These are phyloP conservation scores for Pharmacophagus antenor DNA, from an alignment of 2,888 invertebrate genomes.

Conservation along the genomic window DNA sequence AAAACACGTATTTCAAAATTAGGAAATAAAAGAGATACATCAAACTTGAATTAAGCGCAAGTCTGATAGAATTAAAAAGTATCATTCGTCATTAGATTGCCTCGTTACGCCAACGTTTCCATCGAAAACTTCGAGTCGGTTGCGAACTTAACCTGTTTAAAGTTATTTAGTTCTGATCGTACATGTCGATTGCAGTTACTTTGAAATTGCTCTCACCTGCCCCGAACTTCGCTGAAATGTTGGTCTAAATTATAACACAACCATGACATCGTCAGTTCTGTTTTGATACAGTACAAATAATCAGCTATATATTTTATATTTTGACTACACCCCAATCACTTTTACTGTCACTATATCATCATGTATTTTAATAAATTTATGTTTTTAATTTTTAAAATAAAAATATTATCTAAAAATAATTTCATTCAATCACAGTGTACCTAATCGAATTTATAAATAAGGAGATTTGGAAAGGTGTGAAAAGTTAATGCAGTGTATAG, in stretches of 20 bases:
- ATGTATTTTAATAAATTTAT: too few species aligned
- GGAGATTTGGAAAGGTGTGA: too few species aligned
- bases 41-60: neutral
- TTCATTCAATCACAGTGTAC: too few species aligned
- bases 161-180: slow-evolving; percentile 29
- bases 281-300: neutral
- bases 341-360: too few species aligned
- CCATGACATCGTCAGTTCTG: slow-evolving; percentile 10
- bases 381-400: too few species aligned
- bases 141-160: slow-evolving; percentile 28
- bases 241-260: slow-evolving; percentile 4
- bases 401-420: too few species aligned
- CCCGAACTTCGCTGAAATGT: slow-evolving; percentile 18
- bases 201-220: slow-evolving; percentile 21
- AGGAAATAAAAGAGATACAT: neutral
- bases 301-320: neutral
- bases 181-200: slow-evolving; percentile 26
- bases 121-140: slow-evolving; percentile 20
- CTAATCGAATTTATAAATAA: too few species aligned
- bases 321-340: too few species aligned
- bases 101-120: slow-evolving; percentile 8
- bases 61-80: neutral
- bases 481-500: neutral
- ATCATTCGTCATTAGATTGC: neutral
- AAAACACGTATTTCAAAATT: neutral